Evolutionary conservation across 2,113 vertebrate species (phyloP), one percentile per base, ranked within the genome.

Genomic region (Riparia riparia): DNA sequence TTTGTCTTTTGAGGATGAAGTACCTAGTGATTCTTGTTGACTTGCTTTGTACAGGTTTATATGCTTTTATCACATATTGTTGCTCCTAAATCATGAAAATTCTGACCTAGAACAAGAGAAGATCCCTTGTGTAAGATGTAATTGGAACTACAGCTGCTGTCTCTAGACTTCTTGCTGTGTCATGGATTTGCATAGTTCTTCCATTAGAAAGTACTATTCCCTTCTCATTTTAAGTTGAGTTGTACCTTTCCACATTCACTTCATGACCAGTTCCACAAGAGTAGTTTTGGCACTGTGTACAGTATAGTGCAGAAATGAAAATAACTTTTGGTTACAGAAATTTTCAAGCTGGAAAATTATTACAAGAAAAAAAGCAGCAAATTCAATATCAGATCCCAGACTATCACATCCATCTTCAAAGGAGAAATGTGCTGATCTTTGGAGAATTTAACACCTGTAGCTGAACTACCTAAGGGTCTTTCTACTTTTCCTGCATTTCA

Each of bases 231-330:
- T 28, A 31, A 20, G 17, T 17, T 25, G 21, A 37, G 8, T 16
- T 74, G n/a, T 18, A 28, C 71, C 90, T 92, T 85, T 63, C 21
- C 4, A 21, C 6, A 5, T 41, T 82, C 26, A 41, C 24, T 86
- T 72, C 31, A 24, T 34, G 44, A 51, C 14, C 16, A 25, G 14
- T 42, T 41, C 44, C 41, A 76, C 41, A 86, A n/a, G 20, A 34
- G 17, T 10, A 58, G 14, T n/a, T 73, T 77, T 50, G n/a, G 6
- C 25, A 32, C 14, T 49, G 9, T 0, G 1, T 19, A n/a, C 4
- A 37, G 17, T 17, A 8, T 11, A 4, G 20, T 65, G 19, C 18
- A 70, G 73, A 79, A 90, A 78, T 18, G 9, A 34, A 85, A 85
- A 79, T 47, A 39, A 44, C 50, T 26, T 63, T 37, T 58, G 18